A percentile compares a stretch with the other conserved stretches of the same genome.
These are phyloP conservation scores for Solenopsis invicta DNA, from an alignment of 1,140 invertebrate species.

Conservation along the genomic window DNA sequence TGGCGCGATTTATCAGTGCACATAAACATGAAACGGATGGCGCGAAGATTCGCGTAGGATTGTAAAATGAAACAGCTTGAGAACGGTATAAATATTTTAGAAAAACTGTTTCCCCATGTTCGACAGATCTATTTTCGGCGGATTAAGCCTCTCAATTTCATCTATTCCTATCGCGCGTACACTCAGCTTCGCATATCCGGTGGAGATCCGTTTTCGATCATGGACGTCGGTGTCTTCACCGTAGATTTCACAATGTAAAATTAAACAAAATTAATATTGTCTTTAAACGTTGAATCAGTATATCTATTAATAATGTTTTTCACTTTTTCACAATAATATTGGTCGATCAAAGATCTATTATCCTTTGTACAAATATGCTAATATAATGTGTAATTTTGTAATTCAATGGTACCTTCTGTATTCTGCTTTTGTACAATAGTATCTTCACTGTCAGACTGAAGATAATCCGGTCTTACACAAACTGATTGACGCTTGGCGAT, in stretches of 20 bases:
- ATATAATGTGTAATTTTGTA: neutral
- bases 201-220: neutral
- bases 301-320: neutral
- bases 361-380: neutral
- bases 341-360: neutral
- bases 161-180: neutral
- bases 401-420: neutral
- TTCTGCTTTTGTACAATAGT: neutral
- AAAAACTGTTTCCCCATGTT: conserved; percentile 18
- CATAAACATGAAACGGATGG: neutral
- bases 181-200: neutral
- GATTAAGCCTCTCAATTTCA: conserved; percentile 17
- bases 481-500: neutral
- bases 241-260: neutral
- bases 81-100: conserved; percentile 41
- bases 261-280: neutral
- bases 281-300: neutral
- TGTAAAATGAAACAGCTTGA: conserved; percentile 2
- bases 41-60: conserved; percentile 3
- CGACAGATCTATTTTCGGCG: conserved; percentile 58
- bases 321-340: neutral
- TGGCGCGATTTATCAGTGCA: neutral
- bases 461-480: neutral
- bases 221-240: neutral
- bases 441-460: neutral